Evolutionary conservation across 2,888 invertebrate species (phyloP).

Genomic region (Aleiodes testaceus): DNA sequence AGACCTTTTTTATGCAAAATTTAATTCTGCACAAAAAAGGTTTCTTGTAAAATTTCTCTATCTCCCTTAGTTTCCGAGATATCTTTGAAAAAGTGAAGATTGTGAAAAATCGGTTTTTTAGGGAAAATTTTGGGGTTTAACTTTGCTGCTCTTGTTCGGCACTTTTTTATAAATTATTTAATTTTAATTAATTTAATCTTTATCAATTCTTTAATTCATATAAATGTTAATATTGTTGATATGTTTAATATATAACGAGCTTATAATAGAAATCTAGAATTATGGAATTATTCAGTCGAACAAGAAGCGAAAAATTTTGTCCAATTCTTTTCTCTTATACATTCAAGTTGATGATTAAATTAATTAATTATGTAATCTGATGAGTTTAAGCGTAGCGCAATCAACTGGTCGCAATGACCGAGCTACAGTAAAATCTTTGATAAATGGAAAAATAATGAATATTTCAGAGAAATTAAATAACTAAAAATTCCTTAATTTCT

Average conservation of each 20-base stretch:
- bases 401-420: conserved; percentile 59
- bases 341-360: conserved; percentile 37
- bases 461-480: background rate
- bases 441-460: conserved; percentile 31
- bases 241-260: background rate
- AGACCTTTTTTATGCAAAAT: no score
- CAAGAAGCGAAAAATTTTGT: conserved; percentile 25
- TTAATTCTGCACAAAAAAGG: no score
- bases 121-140: no score
- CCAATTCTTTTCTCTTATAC: conserved; percentile 39
- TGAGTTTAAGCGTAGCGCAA: conserved; percentile 63
- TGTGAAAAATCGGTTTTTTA: no score
- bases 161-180: background rate
- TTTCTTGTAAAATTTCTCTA: no score
- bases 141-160: conserved; percentile 8
- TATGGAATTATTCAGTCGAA: conserved; percentile 39
- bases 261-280: background rate
- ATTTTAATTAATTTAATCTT: background rate
- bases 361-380: conserved; percentile 51
- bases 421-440: conserved; percentile 54
- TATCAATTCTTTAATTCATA: no score
- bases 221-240: background rate
- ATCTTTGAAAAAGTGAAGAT: no score
- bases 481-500: no score
- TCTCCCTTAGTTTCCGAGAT: no score